Evolutionary conservation across 2,797 vertebrate genomes (phyloP).

Genomic region (Acanthurus lineatus): DNA sequence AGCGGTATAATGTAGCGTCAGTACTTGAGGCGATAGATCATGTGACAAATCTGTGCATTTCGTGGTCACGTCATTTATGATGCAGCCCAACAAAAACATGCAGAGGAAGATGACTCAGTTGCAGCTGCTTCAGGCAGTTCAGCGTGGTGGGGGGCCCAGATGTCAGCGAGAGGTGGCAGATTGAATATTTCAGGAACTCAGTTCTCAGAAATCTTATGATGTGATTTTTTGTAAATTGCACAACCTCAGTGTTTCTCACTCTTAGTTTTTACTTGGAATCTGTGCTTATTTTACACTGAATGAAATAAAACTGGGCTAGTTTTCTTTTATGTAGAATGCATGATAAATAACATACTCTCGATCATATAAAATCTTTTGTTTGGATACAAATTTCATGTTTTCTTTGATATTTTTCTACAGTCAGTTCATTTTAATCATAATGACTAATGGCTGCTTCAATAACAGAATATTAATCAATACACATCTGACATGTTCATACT

Average conservation of each 20-base stretch:
- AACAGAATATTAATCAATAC: too few relatives aligned
- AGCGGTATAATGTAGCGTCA: not conserved
- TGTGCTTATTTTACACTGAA: too few relatives aligned
- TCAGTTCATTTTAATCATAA: too few relatives aligned
- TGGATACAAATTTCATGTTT: too few relatives aligned
- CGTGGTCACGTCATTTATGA: constrained; percentile 13
- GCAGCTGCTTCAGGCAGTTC: not conserved
- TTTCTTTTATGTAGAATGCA: too few relatives aligned
- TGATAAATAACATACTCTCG: too few relatives aligned
- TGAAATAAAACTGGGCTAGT: too few relatives aligned
- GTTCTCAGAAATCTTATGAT: constrained; percentile 3
- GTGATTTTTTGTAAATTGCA: not conserved
- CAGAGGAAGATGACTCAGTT: constrained; percentile 17
- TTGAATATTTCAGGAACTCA: constrained; percentile 3
- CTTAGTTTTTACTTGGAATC: not conserved
- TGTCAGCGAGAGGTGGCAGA: constrained; percentile 20
- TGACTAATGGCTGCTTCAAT: too few relatives aligned
- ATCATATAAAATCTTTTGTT: too few relatives aligned
- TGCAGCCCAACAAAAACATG: not conserved
- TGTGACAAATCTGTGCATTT: constrained; percentile 15
- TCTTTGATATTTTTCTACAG: too few relatives aligned
- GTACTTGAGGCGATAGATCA: constrained; percentile 14
- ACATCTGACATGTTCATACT: too few relatives aligned
- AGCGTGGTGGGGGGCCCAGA: constrained; percentile 11
- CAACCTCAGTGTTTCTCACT: not conserved